These are phyloP conservation scores for Arenaria interpres DNA, from an alignment of 2,113 vertebrate genomes.

Conservation along the genomic window DNA sequence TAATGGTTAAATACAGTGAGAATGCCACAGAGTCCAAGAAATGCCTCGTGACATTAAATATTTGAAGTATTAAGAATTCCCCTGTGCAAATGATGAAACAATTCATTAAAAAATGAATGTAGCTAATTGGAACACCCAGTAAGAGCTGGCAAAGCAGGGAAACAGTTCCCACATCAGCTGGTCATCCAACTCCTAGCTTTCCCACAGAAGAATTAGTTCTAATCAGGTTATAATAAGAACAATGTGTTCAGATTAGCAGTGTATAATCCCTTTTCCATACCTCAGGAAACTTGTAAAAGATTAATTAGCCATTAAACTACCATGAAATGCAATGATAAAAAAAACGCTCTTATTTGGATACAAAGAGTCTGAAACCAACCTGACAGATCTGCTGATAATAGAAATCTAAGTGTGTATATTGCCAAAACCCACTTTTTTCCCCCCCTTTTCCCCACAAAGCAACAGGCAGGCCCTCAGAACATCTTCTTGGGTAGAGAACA, in stretches of 20 bases:
- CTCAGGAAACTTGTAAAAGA: constrained; percentile 43
- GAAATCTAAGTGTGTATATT: not conserved
- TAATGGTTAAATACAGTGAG: not conserved
- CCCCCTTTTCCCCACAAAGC: not conserved
- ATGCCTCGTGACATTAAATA: constrained; percentile 53
- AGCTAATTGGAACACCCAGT: constrained; percentile 62
- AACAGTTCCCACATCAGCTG: constrained; percentile 46
- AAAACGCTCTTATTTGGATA: not conserved
- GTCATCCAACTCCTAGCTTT: constrained; percentile 19
- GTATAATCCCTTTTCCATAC: constrained; percentile 51
- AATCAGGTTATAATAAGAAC: constrained; percentile 66
- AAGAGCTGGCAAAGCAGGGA: constrained; percentile 21
- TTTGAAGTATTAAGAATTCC: constrained; percentile 63
- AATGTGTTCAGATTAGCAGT: constrained; percentile 59
- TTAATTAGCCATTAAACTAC: constrained; percentile 65
- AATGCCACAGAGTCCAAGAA: constrained; percentile 38
- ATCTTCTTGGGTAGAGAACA: not conserved
- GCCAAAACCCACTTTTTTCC: not conserved
- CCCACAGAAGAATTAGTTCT: constrained; percentile 50
- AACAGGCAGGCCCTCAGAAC: not conserved
- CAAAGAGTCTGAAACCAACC: not conserved
- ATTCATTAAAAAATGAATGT: constrained; percentile 54
- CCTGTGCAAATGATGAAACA: constrained; percentile 61
- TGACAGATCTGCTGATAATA: not conserved
- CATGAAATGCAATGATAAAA: constrained; percentile 37